These are phyloP conservation scores for Diprion similis DNA, from an alignment of 1,140 invertebrate genomes.

Conservation along the genomic window DNA sequence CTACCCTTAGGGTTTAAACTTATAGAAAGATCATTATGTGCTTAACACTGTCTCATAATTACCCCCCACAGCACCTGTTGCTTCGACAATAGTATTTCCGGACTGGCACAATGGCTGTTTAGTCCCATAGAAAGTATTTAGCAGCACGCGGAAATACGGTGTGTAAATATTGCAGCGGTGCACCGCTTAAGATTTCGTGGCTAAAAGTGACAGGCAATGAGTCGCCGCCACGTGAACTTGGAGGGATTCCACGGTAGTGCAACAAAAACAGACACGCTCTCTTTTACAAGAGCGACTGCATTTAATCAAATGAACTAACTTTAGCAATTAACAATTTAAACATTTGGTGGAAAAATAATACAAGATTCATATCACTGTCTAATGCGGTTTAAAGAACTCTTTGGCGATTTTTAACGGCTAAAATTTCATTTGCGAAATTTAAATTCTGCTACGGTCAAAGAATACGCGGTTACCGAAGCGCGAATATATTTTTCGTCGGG, in stretches of 20 bases:
- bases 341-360: too few relatives aligned
- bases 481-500: background rate
- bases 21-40: background rate
- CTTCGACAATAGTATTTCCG: conserved; percentile 4
- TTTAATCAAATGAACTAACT: too few relatives aligned
- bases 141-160: background rate
- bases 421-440: too few relatives aligned
- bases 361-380: too few relatives aligned
- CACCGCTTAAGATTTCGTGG: background rate
- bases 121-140: background rate
- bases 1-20: background rate
- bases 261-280: too few relatives aligned
- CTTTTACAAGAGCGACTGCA: too few relatives aligned
- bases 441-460: too few relatives aligned
- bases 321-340: too few relatives aligned
- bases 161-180: background rate
- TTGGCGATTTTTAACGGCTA: too few relatives aligned
- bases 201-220: background rate
- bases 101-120: background rate
- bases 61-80: conserved; percentile 1
- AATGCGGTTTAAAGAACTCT: too few relatives aligned
- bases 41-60: background rate
- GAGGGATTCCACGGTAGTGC: too few relatives aligned
- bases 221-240: background rate
- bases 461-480: too few relatives aligned